Percentiles rank a stretch among this genome's conserved stretches.
phyloP scores from a whole-genome alignment of 2,113 vertebrate genomes.

The Glaucomys volans region DNA sequence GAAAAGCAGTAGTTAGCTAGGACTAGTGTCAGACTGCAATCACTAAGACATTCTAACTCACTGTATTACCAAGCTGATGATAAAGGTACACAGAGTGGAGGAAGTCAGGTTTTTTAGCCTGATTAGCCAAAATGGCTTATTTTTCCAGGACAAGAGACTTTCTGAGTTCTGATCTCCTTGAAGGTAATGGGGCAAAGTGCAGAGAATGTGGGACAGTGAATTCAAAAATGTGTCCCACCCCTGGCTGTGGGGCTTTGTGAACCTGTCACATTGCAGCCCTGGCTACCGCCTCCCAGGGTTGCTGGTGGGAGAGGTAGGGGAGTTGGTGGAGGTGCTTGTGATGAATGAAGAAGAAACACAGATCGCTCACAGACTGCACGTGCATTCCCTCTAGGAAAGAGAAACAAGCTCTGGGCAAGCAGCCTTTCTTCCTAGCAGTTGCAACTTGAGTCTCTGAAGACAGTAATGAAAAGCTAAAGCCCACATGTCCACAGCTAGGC shows the following conservation, averaged over 20 bases:
- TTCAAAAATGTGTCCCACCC: not conserved
- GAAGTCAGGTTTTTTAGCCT: not conserved
- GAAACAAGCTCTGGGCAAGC: not conserved
- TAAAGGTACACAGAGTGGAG: too few species aligned
- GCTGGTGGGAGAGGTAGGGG: not conserved
- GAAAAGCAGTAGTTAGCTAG: not conserved
- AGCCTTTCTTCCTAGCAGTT: not conserved
- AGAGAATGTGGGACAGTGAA: not conserved
- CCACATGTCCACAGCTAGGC: not conserved
- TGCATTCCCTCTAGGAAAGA: not conserved
- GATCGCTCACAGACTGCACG: rapidly evolving
- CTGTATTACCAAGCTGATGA: too few species aligned
- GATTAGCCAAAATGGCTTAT: not conserved
- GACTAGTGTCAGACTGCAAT: not conserved
- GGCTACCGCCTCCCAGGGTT: not conserved
- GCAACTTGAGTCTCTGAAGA: not conserved
- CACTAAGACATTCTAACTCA: not conserved
- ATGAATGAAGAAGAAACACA: not conserved
- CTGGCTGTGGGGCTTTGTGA: not conserved
- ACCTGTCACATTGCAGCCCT: not conserved
- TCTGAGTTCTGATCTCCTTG: not conserved
- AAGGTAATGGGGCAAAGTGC: not conserved
- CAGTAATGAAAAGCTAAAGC: not conserved
- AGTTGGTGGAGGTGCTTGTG: not conserved
- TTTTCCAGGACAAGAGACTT: not conserved